Evolutionary conservation across 2,113 vertebrate genomes (phyloP).

Genomic region (Acanthochromis polyacanthus): DNA sequence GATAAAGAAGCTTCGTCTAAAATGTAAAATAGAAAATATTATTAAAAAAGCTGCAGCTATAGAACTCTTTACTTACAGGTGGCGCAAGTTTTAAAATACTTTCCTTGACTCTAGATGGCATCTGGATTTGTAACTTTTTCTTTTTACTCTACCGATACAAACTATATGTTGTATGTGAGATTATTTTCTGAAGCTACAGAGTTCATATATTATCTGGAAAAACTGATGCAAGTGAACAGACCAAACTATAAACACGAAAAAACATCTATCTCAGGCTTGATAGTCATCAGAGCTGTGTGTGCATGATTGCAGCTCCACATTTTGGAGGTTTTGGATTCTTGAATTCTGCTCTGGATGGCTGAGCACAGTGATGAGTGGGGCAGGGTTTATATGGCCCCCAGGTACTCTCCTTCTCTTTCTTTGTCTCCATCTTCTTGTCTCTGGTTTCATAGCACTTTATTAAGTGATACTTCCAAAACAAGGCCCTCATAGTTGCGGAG

Average conservation of each 20-base stretch:
- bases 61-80: too few relatives aligned
- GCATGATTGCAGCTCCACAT: not conserved
- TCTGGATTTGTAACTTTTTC: not conserved
- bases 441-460: conserved; percentile 76
- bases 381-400: conserved; percentile 37
- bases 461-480: conserved; percentile 74
- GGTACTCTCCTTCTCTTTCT: conserved; percentile 23
- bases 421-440: conserved; percentile 52
- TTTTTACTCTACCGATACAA: too few relatives aligned
- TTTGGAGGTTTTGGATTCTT: conserved; percentile 17
- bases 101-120: too few relatives aligned
- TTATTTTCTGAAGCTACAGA: too few relatives aligned
- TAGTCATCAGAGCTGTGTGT: not conserved
- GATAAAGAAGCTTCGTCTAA: too few relatives aligned
- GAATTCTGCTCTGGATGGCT: conserved; percentile 51
- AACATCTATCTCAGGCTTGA: not conserved
- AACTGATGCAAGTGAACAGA: not conserved
- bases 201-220: not conserved
- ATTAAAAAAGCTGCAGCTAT: too few relatives aligned
- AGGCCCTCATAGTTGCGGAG: conserved; percentile 68
- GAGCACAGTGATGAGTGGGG: conserved; percentile 60
- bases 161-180: not conserved
- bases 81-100: too few relatives aligned
- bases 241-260: not conserved
- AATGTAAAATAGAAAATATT: too few relatives aligned